phyloP scores from a whole-genome alignment of 1,140 invertebrate genomes.

The Drosophila persimilis region DNA sequence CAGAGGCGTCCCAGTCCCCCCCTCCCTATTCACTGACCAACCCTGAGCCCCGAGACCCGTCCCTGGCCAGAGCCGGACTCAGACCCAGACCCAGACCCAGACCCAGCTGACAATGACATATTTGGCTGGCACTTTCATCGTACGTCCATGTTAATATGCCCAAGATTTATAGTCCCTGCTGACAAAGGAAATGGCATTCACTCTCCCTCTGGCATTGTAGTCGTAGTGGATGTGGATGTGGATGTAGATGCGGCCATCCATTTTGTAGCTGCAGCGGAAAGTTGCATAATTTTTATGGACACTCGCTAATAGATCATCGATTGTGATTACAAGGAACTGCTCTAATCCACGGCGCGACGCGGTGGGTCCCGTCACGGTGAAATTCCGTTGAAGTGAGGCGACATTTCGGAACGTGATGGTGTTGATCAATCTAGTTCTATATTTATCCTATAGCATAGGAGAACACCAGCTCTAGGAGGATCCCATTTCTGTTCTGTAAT shows the following conservation, averaged over 20 bases:
- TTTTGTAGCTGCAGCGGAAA: slow-evolving; percentile 60
- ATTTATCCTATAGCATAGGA: too few species aligned
- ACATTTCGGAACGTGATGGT: slow-evolving; percentile 45
- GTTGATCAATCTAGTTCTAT: too few species aligned
- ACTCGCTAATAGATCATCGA: slow-evolving; percentile 77
- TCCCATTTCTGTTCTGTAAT: too few species aligned
- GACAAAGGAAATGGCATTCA: slow-evolving; percentile 77
- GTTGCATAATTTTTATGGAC: slow-evolving; percentile 77
- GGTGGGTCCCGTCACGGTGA: slow-evolving; percentile 37
- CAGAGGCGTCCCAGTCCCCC: slow-evolving; percentile 53
- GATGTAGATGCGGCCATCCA: slow-evolving; percentile 63
- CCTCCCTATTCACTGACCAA: background rate
- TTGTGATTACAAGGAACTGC: slow-evolving; percentile 63
- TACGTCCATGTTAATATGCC: slow-evolving; percentile 79
- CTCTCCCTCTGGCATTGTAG: slow-evolving; percentile 45
- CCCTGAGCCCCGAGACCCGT: too few species aligned
- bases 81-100: slow-evolving; percentile 15
- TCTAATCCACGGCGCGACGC: slow-evolving; percentile 20
- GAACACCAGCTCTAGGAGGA: too few species aligned
- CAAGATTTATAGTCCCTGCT: slow-evolving; percentile 69
- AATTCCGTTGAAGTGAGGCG: slow-evolving; percentile 42
- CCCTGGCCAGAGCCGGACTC: background rate
- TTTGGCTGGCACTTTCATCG: slow-evolving; percentile 79
- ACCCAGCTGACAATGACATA: slow-evolving; percentile 74
- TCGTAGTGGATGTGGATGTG: slow-evolving; percentile 16